phyloP scores from a whole-genome alignment of 2,797 vertebrate species.

The Caiman crocodilus region DNA sequence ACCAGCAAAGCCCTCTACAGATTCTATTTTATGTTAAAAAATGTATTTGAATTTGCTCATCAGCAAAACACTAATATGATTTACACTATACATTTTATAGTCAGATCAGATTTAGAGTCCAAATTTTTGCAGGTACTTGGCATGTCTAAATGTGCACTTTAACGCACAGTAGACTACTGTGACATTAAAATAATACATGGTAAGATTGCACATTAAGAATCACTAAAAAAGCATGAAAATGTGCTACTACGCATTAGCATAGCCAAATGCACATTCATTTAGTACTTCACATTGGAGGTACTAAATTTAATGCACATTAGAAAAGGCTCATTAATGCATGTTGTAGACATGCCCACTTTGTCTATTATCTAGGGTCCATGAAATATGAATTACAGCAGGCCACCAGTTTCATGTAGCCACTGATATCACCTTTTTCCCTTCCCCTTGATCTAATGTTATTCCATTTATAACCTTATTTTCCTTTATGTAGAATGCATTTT shows the following conservation, averaged over 20 bases:
- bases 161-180: no score
- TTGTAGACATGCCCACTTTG: no score
- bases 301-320: no score
- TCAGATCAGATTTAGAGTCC: neutral
- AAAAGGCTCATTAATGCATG: no score
- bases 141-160: no score
- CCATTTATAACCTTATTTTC: constrained; percentile 11
- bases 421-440: neutral
- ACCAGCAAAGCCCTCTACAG: neutral
- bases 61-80: neutral
- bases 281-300: no score
- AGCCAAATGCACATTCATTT: no score
- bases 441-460: neutral
- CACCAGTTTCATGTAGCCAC: neutral
- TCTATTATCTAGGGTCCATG: neutral
- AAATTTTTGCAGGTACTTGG: neutral
- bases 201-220: no score
- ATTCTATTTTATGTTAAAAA: neutral
- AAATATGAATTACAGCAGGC: neutral
- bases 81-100: neutral
- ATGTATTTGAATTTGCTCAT: neutral
- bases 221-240: no score
- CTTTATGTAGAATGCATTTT: constrained; percentile 75
- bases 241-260: no score
- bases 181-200: no score